Evolutionary conservation across 2,888 invertebrate genomes (phyloP), one percentile per base, ranked within the genome.

Genomic region (Neria commutata): DNA sequence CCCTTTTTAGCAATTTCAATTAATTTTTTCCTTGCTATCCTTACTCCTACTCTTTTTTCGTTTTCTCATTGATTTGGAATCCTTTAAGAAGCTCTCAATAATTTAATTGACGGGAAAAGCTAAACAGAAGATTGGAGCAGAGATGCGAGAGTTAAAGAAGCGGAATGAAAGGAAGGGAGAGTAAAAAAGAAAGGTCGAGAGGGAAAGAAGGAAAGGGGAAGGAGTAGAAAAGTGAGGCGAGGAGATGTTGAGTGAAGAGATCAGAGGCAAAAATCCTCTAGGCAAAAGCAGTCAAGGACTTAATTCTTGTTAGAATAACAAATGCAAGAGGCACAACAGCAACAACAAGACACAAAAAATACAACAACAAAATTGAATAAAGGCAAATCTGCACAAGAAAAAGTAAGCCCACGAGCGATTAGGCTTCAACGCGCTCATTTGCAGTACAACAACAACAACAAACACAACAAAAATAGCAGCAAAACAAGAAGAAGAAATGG

Each of bases 91-190:
- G 46, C 33, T 56, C 54, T 56, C 68, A 67, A 68, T 68, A 68
- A 67, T 64, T 68, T 68, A 68, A 68, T 68, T 68, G 65, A 61
- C n/a, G n/a, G n/a, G n/a, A n/a, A n/a, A n/a, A n/a, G n/a, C n/a
- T n/a, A n/a, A n/a, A n/a, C n/a, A n/a, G n/a, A n/a, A n/a, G n/a
- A n/a, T n/a, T n/a, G n/a, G n/a, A n/a, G n/a, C n/a, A n/a, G n/a
- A n/a, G n/a, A n/a, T n/a, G n/a, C n/a, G n/a, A n/a, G n/a, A n/a
- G n/a, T n/a, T n/a, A n/a, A n/a, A n/a, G n/a, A n/a, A n/a, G n/a
- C n/a, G n/a, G n/a, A n/a, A n/a, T n/a, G 68, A 67, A 68, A 66
- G 64, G 65, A 4, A 17, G 6, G 14, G 40, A 21, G 64, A 67
- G 60, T 64, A 67, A 66, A 66, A 64, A 60, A 16, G 24, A 47